Base-by-base conservation (phyloP, 2,888 invertebrate genomes). In the Macaria notata region DNA sequence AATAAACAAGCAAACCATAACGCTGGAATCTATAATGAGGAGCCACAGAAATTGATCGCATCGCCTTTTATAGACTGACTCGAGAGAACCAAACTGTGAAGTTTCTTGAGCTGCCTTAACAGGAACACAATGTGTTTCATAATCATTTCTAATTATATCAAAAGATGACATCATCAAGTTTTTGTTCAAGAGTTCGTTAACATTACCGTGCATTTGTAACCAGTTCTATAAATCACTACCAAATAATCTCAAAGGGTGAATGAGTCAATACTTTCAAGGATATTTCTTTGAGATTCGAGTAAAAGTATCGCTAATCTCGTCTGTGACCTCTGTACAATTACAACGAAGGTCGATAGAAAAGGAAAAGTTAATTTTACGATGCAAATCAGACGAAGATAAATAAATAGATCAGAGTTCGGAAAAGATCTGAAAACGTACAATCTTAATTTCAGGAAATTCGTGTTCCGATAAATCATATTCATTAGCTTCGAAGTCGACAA, bases 11-110 rank as follows among this genome's bases (percentile, higher is more conserved):
- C 4, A 8, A 49, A 51, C 41, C 41, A 49, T 59, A 54, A 33
- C 50, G 39, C 19, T 41, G 49, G 54, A 55, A 55, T 59, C 39
- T 36, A 51, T 47, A 51, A 54, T 52, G 59, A 55, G 54, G 51
- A 54, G 59, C 45, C 46, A 39, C 47, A 19, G 36, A 59, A 55
- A 59, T 59, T 51, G 51, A 46, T 46, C 51, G 8, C 30, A 8
- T 31, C n/a, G 54, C 54, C 47, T 50, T 51, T 31, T 33, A 6
- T 1, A 30, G 31, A 7, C 31, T 36, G 9, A 19, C n/a, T 19
- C 47, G 49, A 38, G 9, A 30, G 19, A 2, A 5, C 5, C n/a
- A 36, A 36, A 36, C 33, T 36, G 33, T 1, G 33, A 19, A 19
- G 19, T 7, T 36, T 36, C 33, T 4, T 7, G 33, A 1, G 33